Evolutionary conservation across 2,888 invertebrate genomes (phyloP).

Genomic region (Rhaphigaster nebulosa): DNA sequence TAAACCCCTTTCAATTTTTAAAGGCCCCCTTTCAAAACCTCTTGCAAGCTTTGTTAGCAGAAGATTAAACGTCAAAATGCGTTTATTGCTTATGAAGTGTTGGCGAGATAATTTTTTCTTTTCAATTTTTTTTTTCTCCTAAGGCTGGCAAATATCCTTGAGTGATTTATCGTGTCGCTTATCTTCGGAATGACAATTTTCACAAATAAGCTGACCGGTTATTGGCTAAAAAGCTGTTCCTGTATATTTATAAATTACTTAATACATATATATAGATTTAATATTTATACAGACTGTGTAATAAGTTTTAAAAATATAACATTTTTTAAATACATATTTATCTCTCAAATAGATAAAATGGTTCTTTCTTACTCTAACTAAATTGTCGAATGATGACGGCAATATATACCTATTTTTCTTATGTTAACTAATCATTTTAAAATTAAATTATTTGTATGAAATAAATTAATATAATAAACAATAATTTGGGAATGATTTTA

Average conservation of each 20-base stretch:
- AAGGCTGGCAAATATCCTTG: not conserved
- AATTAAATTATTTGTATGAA: no score
- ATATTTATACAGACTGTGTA: not conserved
- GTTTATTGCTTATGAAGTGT: conserved; percentile 35
- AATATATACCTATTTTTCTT: no score
- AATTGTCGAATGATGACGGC: no score
- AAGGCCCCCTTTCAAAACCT: conserved; percentile 4
- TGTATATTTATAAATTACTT: not conserved
- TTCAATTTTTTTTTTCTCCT: not conserved
- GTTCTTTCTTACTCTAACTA: no score
- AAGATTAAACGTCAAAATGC: conserved; percentile 11
- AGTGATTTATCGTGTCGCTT: conserved; percentile 27
- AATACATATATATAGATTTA: not conserved
- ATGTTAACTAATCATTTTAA: no score
- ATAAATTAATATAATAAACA: no score
- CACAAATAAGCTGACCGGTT: not conserved
- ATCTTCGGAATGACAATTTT: conserved; percentile 17
- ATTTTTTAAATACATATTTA: no score
- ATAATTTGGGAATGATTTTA: no score
- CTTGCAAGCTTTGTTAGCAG: conserved; percentile 12
- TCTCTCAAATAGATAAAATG: no score
- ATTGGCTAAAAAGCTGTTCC: not conserved
- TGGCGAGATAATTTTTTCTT: not conserved
- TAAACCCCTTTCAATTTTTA: conserved; percentile 1
- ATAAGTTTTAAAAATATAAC: not conserved